Evolutionary conservation across 2,797 vertebrate genomes (phyloP).

Genomic region (Hybognathus amarus): DNA sequence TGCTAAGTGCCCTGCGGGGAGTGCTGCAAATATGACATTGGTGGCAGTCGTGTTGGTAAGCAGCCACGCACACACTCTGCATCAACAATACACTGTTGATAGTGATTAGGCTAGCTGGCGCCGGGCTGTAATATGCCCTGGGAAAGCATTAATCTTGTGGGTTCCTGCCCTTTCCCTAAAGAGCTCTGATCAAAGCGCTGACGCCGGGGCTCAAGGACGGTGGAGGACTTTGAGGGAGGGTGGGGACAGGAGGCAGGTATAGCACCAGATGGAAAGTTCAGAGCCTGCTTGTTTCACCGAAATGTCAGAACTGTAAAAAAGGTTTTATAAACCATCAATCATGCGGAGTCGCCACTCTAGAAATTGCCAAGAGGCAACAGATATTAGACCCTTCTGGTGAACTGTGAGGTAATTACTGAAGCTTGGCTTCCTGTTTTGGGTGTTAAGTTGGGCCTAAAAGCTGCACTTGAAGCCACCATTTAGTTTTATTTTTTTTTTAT

Average conservation of each 20-base stretch:
- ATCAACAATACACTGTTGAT: constrained; percentile 62
- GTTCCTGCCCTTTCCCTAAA: constrained; percentile 70
- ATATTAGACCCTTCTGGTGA: constrained; percentile 73
- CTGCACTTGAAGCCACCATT: constrained; percentile 17
- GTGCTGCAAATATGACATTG: constrained; percentile 55
- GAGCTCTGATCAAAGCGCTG: constrained; percentile 63
- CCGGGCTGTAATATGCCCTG: constrained; percentile 58
- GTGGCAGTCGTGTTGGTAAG: constrained; percentile 57
- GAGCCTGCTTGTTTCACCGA: constrained; percentile 75
- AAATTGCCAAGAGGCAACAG: constrained; percentile 66
- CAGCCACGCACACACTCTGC: constrained; percentile 52
- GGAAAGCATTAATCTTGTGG: constrained; percentile 66
- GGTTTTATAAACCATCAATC: constrained; percentile 76
- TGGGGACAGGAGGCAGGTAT: constrained; percentile 47
- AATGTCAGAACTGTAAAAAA: constrained; percentile 78
- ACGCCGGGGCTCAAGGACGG: constrained; percentile 65
- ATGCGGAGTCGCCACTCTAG: constrained; percentile 61
- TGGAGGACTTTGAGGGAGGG: constrained; percentile 55
- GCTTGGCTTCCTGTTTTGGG: constrained; percentile 63
- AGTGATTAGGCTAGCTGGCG: constrained; percentile 61
- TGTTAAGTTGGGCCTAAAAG: constrained; percentile 47
- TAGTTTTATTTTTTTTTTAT: background rate
- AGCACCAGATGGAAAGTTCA: constrained; percentile 71
- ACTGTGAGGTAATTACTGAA: constrained; percentile 73
- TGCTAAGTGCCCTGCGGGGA: constrained; percentile 34